Evolutionary conservation across 1,140 invertebrate species (phyloP).

Genomic region (Scylla paramamosain): DNA sequence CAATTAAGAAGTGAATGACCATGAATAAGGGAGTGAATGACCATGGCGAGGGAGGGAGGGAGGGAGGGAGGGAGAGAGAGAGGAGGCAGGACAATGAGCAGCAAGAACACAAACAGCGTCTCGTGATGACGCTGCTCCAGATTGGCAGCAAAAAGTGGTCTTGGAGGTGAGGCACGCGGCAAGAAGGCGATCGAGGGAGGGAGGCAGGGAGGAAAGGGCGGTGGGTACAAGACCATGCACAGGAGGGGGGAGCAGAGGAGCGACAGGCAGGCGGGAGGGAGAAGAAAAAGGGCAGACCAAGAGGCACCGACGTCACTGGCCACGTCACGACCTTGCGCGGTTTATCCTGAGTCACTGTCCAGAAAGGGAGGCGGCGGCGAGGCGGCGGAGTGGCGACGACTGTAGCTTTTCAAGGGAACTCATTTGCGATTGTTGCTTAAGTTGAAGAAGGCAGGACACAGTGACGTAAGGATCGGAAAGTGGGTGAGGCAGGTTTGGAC

Average conservation of each 20-base stretch:
- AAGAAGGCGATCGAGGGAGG: neutral
- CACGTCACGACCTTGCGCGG: no score
- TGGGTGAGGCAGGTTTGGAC: no score
- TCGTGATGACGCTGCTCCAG: neutral
- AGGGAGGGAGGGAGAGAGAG: slow-evolving; percentile 54
- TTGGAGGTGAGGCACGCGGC: neutral
- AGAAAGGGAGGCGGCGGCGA: no score
- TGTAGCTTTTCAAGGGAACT: no score
- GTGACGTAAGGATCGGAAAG: neutral
- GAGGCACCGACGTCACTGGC: no score
- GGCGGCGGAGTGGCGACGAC: no score
- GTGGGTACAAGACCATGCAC: neutral
- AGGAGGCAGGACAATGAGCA: neutral
- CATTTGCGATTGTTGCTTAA: no score
- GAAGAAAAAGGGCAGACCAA: neutral
- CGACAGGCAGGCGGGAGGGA: neutral
- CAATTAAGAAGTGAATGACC: neutral
- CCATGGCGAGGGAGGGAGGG: neutral
- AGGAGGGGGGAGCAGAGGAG: no score
- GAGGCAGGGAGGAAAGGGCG: neutral
- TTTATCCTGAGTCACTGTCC: no score
- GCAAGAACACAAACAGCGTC: neutral
- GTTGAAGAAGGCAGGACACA: no score
- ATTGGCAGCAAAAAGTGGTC: neutral
- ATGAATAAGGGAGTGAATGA: neutral